phyloP scores from a whole-genome alignment of 2,797 vertebrate genomes.

The Takifugu rubripes region DNA sequence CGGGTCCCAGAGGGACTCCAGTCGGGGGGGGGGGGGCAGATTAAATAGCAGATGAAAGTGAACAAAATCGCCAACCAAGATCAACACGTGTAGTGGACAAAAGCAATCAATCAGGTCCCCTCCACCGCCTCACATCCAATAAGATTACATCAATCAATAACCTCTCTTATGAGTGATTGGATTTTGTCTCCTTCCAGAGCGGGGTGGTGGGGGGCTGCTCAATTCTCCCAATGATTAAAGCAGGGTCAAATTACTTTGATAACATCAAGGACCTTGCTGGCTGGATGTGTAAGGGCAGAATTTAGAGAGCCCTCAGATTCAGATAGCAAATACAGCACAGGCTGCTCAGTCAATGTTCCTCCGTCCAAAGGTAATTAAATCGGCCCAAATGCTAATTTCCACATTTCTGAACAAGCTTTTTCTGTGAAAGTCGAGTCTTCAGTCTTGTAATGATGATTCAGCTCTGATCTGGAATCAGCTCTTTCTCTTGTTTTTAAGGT shows the following conservation, averaged over 20 bases:
- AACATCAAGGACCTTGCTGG: slow-evolving; percentile 81
- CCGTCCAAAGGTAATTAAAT: too few species aligned
- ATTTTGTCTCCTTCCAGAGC: slow-evolving; percentile 73
- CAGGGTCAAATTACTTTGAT: slow-evolving; percentile 78
- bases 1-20: background rate
- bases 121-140: slow-evolving; percentile 72
- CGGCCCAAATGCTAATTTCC: too few species aligned
- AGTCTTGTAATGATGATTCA: too few species aligned
- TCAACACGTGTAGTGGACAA: slow-evolving; percentile 80
- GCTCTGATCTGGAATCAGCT: too few species aligned
- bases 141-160: slow-evolving; percentile 86
- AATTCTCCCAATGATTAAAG: slow-evolving; percentile 85
- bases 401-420: too few species aligned
- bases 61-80: slow-evolving; percentile 66
- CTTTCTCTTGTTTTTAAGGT: too few species aligned
- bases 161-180: slow-evolving; percentile 81
- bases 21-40: slow-evolving; percentile 34
- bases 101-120: slow-evolving; percentile 77
- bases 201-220: slow-evolving; percentile 50
- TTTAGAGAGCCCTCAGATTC: slow-evolving; percentile 28
- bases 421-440: too few species aligned
- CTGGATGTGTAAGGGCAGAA: slow-evolving; percentile 69
- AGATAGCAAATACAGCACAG: too few species aligned
- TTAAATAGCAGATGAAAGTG: slow-evolving; percentile 76
- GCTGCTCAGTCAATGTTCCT: too few species aligned